These are phyloP conservation scores for Drosophila leonis DNA, from an alignment of 2,888 invertebrate genomes.

Conservation along the genomic window DNA sequence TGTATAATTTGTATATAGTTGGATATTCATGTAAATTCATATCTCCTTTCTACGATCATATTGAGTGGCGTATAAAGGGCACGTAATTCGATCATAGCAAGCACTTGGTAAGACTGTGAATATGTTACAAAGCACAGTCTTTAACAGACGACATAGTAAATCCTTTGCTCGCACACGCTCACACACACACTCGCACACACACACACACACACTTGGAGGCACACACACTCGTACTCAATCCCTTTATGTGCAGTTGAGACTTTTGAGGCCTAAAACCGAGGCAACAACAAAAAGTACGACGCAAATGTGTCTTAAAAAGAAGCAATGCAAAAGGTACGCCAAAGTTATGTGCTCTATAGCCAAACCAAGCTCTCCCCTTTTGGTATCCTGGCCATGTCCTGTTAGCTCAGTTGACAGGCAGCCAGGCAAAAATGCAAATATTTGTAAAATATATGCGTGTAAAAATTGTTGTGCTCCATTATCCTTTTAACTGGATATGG, in stretches of 20 bases:
- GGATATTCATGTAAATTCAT: constrained; percentile 39
- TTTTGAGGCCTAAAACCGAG: constrained; percentile 64
- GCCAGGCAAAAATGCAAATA: constrained; percentile 78
- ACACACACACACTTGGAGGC: background rate
- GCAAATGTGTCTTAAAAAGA: constrained; percentile 63
- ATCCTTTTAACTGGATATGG: constrained; percentile 82
- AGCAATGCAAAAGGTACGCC: constrained; percentile 74
- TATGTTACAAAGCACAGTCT: constrained; percentile 58
- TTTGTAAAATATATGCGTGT: constrained; percentile 83
- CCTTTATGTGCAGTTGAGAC: constrained; percentile 64
- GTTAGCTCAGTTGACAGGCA: constrained; percentile 66
- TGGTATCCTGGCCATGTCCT: constrained; percentile 12
- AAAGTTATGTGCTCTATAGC: constrained; percentile 68
- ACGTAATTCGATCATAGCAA: constrained; percentile 67
- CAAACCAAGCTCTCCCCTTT: background rate
- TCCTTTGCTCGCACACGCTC: constrained; percentile 31
- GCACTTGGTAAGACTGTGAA: constrained; percentile 8
- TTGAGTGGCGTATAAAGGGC: constrained; percentile 54
- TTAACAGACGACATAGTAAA: constrained; percentile 54
- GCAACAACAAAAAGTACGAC: constrained; percentile 38
- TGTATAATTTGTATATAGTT: constrained; percentile 24
- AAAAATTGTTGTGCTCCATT: constrained; percentile 82
- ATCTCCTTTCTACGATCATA: constrained; percentile 57
- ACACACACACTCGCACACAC: constrained; percentile 3
- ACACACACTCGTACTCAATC: constrained; percentile 44